Evolutionary conservation across 2,888 invertebrate genomes (phyloP), one percentile per base, ranked within the genome.

Genomic region (Anthophora plumipes): DNA sequence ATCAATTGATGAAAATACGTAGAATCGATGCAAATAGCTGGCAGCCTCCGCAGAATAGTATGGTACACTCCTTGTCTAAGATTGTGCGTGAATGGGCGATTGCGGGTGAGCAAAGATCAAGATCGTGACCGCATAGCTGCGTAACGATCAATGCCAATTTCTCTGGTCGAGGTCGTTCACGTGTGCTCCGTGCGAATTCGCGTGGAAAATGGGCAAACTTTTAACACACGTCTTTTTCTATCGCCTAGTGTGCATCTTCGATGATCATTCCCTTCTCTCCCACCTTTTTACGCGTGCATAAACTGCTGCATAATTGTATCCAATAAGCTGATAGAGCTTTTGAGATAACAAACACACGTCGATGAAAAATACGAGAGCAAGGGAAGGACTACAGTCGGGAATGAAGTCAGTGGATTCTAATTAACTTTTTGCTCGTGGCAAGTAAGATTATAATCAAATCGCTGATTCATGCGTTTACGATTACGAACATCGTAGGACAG

Each of bases 61-160:
- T 5, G 46, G 46, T 31, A 54, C 20, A 54, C 12, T 7, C 4
- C 25, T 61, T 20, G 55, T 14, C 17, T 37, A 43, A n/a, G 67
- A 71, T 67, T 61, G 61, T 43, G 66, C 52, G 64, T 80, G 80
- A 81, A 80, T 70, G 81, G 50, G 48, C 25, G 72, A 72, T 82
- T 73, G 82, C 82, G 76, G 69, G 82, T 43, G 57, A 54, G 8
- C 69, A 48, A 73, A 54, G 73, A 82, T 82, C 82, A 82, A 73
- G 82, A 82, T 82, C 82, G 73, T 64, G 72, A 76, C 70, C 68
- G 77, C 77, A 67, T 73, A 69, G 70, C 83, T 61, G 66, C 78
- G 70, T 67, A 72, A 82, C 83, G 71, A 83, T 83, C 74, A 67
- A 78, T 71, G 78, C 77, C 63, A 71, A 70, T 83, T 83, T 74